Evolutionary conservation across 2,113 vertebrate species (phyloP).

Genomic region (Trichechus manatus): DNA sequence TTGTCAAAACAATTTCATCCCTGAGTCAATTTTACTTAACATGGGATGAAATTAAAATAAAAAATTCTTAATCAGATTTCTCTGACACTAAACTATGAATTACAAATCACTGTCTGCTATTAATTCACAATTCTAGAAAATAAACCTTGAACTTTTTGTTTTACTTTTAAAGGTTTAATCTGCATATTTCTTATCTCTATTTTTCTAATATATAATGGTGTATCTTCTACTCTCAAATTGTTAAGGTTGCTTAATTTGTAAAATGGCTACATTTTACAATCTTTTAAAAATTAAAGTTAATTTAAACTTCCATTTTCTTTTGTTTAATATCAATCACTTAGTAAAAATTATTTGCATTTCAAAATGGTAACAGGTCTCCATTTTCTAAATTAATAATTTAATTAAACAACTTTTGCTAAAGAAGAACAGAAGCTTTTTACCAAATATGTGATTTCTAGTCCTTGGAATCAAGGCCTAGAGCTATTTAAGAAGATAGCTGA

Average conservation of each 20-base stretch:
- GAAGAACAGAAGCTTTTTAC: not conserved
- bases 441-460: not conserved
- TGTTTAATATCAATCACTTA: conserved; percentile 28
- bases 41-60: not conserved
- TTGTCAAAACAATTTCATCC: conserved; percentile 39
- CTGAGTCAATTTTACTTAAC: not conserved
- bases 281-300: not conserved
- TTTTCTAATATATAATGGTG: not conserved
- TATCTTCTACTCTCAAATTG: conserved; percentile 19
- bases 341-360: conserved; percentile 61
- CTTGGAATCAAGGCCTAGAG: not conserved
- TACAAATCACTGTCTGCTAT: not conserved
- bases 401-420: conserved; percentile 1
- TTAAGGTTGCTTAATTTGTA: not conserved
- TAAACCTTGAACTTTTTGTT: conserved; percentile 16
- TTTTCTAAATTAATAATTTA: conserved; percentile 59
- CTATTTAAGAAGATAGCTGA: not conserved
- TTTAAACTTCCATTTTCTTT: conserved; percentile 46
- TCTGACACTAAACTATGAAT: not conserved
- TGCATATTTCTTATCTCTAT: not conserved
- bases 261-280: conserved; percentile 25
- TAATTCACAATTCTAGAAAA: conserved; percentile 33
- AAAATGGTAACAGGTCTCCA: not conserved
- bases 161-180: conserved; percentile 58
- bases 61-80: not conserved